Evolutionary conservation across 2,888 invertebrate genomes (phyloP).

Genomic region (Allygus modestus): DNA sequence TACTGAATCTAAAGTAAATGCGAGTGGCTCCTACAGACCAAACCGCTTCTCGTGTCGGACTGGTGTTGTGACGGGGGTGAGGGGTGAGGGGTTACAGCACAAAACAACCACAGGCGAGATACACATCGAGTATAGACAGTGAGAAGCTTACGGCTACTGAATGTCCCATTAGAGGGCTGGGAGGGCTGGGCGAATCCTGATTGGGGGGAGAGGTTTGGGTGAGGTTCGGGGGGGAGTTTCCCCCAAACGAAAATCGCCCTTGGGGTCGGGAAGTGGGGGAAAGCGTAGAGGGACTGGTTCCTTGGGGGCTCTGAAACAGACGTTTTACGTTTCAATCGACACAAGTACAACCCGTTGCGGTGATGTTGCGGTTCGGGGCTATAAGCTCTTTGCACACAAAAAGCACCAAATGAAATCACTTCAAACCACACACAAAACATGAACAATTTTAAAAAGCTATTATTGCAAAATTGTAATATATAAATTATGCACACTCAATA

Average conservation of each 20-base stretch:
- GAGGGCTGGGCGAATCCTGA: conserved; percentile 72
- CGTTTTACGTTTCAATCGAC: conserved; percentile 9
- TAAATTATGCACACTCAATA: too few relatives aligned
- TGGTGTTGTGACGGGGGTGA: neutral
- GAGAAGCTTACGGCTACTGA: conserved; percentile 73
- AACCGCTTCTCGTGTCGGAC: neutral
- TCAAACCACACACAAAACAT: neutral
- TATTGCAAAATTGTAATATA: too few relatives aligned
- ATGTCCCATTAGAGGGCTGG: conserved; percentile 74
- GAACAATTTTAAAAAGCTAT: too few relatives aligned
- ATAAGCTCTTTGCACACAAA: neutral
- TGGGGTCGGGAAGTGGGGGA: conserved; percentile 79
- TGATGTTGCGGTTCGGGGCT: neutral
- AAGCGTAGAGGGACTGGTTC: conserved; percentile 84
- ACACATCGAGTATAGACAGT: conserved; percentile 41
- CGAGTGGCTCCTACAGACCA: conserved; percentile 1
- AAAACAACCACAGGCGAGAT: conserved; percentile 41
- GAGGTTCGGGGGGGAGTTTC: conserved; percentile 69
- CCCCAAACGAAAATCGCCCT: conserved; percentile 71
- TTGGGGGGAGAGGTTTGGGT: conserved; percentile 40
- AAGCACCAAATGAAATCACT: neutral
- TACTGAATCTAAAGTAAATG: too few relatives aligned
- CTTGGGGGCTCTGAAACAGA: conserved; percentile 81
- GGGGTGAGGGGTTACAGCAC: conserved; percentile 18
- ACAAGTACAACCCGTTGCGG: neutral